Evolutionary conservation across 30 jellyfish, hydroid and myxozoan genomes (phyloP).

Genomic region (Clytia hemisphaerica): DNA sequence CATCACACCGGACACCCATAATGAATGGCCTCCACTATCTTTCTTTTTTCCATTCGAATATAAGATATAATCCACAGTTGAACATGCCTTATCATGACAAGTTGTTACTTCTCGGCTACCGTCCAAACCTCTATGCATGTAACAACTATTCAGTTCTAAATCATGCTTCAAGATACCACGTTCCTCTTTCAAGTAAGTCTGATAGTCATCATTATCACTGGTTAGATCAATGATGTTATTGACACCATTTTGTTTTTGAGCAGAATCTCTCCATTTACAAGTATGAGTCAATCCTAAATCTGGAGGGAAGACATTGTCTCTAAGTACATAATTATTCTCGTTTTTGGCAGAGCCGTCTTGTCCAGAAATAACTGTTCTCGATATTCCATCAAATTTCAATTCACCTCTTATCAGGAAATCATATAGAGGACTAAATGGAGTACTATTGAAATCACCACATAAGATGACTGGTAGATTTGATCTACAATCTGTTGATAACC

Average conservation of each 20-base stretch:
- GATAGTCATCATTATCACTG: no score
- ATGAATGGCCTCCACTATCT: not conserved
- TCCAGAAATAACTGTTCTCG: constrained; percentile 59
- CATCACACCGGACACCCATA: constrained; percentile 58
- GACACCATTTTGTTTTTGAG: not conserved
- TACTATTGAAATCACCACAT: constrained; percentile 87
- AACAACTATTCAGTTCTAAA: constrained; percentile 54
- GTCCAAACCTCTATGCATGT: constrained; percentile 36
- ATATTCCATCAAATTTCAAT: constrained; percentile 41
- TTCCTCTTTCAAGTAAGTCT: constrained; percentile 46
- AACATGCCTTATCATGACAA: constrained; percentile 57
- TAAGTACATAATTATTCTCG: not conserved
- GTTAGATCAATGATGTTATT: not conserved
- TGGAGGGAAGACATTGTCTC: constrained; percentile 30
- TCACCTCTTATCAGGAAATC: constrained; percentile 51
- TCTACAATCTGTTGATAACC: constrained; percentile 20
- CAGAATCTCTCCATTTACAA: constrained; percentile 49
- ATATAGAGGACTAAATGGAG: constrained; percentile 69
- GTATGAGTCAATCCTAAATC: constrained; percentile 38
- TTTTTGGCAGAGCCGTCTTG: constrained; percentile 21
- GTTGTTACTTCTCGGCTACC: constrained; percentile 66
- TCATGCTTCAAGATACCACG: constrained; percentile 65
- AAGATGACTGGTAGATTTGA: constrained; percentile 44
- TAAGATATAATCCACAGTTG: constrained; percentile 75
- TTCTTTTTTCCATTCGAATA: constrained; percentile 22